Conservation (phyloP, 2,113 vertebrate species). For the Baryphthengus martii region DNA sequence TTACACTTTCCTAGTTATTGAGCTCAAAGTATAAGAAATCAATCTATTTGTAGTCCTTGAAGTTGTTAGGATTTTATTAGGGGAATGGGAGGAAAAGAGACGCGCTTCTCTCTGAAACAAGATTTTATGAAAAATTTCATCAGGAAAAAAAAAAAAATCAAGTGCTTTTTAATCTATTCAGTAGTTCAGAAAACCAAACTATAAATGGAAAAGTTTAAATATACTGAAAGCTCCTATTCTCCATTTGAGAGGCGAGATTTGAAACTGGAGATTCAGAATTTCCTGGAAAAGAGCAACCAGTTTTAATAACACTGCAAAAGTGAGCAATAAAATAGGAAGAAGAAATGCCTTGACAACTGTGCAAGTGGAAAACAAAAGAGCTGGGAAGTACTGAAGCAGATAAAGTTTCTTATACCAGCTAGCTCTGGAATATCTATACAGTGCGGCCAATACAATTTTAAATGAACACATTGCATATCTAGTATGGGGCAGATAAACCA, state of each 20-base stretch:
- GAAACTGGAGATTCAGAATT: conserved; percentile 33
- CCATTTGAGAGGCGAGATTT: neutral
- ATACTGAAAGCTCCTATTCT: neutral
- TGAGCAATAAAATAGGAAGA: conserved; percentile 8
- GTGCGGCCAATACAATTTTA: neutral
- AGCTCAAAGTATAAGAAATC: neutral
- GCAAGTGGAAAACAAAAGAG: conserved; percentile 26
- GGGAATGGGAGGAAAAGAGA: neutral
- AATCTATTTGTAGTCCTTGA: neutral
- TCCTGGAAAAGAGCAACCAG: neutral
- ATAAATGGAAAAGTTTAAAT: neutral
- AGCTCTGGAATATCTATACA: neutral
- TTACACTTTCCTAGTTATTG: neutral
- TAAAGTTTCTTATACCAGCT: neutral
- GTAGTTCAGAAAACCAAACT: neutral
- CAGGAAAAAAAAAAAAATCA: neutral
- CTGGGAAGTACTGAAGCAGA: neutral
- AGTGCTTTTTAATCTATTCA: neutral
- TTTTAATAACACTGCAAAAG: neutral
- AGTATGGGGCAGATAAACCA: neutral
- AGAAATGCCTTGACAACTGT: neutral
- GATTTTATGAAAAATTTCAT: neutral
- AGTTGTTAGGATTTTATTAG: neutral
- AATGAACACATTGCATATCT: neutral
- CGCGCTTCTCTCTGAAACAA: neutral